Conservation (phyloP, 2,888 invertebrate genomes). For the Tiliacea aurago region DNA sequence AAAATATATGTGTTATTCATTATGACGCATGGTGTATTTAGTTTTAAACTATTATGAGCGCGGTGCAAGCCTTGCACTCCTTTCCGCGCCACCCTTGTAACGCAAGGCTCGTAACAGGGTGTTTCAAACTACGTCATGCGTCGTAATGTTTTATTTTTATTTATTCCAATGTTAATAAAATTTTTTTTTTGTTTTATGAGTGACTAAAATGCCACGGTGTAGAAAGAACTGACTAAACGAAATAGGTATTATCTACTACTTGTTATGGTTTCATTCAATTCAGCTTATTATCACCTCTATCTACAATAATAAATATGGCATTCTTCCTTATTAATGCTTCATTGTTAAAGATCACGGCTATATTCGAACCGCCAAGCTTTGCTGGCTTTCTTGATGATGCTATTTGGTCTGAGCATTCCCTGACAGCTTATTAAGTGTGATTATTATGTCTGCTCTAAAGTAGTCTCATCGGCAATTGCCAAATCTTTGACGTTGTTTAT, state of each 20-base stretch:
- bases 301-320: neutral
- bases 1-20: too few relatives aligned
- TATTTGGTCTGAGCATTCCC: neutral
- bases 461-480: neutral
- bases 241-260: neutral
- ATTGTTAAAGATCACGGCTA: neutral
- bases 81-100: too few relatives aligned
- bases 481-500: neutral
- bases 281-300: neutral
- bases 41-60: too few relatives aligned
- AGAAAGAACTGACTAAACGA: neutral
- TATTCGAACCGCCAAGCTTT: neutral
- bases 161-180: too few relatives aligned
- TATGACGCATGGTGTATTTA: too few relatives aligned
- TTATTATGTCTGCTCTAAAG: neutral
- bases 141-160: too few relatives aligned
- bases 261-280: neutral
- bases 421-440: neutral
- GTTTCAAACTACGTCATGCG: too few relatives aligned
- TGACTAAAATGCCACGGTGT: too few relatives aligned
- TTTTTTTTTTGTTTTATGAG: too few relatives aligned
- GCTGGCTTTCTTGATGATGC: neutral
- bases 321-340: neutral
- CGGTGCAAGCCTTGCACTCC: too few relatives aligned
- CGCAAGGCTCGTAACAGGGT: too few relatives aligned